These are phyloP conservation scores for Hetaerina titia DNA, from an alignment of 2,888 invertebrate genomes.

Conservation along the genomic window DNA sequence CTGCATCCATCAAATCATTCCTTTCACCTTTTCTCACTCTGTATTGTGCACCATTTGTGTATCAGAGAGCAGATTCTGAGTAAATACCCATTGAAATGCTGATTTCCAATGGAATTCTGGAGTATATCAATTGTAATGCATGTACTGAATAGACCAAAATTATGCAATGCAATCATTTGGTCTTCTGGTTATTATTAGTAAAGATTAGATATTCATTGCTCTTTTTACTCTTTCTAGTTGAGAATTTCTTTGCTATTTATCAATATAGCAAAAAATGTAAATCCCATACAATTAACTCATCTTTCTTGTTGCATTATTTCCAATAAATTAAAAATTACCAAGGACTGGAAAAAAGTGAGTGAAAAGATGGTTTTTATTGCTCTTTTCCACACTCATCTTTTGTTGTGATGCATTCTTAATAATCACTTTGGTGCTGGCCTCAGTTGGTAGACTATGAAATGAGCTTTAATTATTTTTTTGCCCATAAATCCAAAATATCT, in stretches of 20 bases:
- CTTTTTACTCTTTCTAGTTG: background rate
- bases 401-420: background rate
- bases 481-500: background rate
- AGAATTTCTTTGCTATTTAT: background rate
- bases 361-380: background rate
- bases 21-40: background rate
- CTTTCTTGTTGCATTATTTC: conserved; percentile 32
- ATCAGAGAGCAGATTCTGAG: background rate
- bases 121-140: too few relatives aligned
- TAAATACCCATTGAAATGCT: background rate
- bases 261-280: too few relatives aligned
- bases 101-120: background rate
- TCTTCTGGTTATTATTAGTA: background rate
- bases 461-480: background rate
- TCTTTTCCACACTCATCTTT: background rate
- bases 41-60: background rate
- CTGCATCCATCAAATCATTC: background rate
- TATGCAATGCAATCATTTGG: background rate
- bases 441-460: background rate
- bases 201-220: background rate
- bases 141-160: background rate
- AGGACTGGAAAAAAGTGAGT: conserved; percentile 71
- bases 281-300: background rate
- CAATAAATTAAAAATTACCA: background rate
- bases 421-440: background rate